Percentiles rank a stretch among this genome's conserved stretches.
These are phyloP conservation scores for Heterodera carotae DNA, from an alignment of 1,140 invertebrate genomes.

Conservation along the genomic window DNA sequence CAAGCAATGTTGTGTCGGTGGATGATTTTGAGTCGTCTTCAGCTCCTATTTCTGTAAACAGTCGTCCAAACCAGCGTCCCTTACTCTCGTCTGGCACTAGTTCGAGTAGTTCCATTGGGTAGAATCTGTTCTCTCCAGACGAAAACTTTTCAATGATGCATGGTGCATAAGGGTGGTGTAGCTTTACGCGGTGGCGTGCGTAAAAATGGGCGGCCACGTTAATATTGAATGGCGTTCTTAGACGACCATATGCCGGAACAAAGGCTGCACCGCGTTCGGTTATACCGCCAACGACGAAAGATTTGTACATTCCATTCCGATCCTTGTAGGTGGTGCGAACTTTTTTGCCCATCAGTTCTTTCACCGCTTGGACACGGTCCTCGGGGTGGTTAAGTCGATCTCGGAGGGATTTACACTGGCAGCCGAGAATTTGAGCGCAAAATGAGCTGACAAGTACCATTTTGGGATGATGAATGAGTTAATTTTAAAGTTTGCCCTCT, in stretches of 20 bases:
- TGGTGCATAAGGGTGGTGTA: background rate
- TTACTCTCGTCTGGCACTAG: background rate
- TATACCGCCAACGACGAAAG: background rate
- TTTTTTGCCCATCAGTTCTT: background rate
- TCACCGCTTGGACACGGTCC: background rate
- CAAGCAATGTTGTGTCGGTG: too few relatives aligned
- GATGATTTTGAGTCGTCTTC: background rate
- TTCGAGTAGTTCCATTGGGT: slow-evolving; percentile 1
- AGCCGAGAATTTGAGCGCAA: background rate
- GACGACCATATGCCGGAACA: background rate
- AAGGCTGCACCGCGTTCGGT: background rate
- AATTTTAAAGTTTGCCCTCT: background rate
- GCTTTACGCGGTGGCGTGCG: background rate
- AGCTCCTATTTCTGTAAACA: background rate
- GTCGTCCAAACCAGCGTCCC: background rate
- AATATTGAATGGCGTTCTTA: background rate
- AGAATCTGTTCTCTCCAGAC: background rate
- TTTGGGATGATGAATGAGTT: background rate
- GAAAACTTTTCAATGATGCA: background rate
- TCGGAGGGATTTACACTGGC: background rate
- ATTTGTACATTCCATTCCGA: background rate
- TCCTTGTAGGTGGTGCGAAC: background rate
- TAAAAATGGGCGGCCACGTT: background rate
- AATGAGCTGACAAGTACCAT: slow-evolving; percentile 1
- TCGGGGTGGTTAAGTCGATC: slow-evolving; percentile 6